Percentiles rank a stretch among this genome's conserved stretches.
Conservation (phyloP, 2,797 vertebrate genomes). For the Aplochiton taeniatus region DNA sequence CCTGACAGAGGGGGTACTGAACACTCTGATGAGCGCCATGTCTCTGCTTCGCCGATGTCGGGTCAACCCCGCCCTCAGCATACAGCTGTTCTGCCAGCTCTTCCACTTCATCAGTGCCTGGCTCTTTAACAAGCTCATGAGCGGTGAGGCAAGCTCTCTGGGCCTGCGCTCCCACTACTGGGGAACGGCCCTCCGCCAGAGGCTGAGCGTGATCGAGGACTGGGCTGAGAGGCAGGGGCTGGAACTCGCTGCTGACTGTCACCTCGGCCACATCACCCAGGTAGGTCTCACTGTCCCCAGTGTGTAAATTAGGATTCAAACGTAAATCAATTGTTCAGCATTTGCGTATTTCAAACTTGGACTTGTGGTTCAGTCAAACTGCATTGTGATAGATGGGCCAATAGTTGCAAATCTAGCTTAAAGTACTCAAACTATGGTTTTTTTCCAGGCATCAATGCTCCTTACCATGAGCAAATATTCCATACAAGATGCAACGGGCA, state of each 20-base stretch:
- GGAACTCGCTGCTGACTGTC: conserved; percentile 92
- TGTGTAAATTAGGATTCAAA: too few species aligned
- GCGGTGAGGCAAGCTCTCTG: conserved; percentile 69
- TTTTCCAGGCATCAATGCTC: conserved; percentile 85
- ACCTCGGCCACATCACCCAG: conserved; percentile 90
- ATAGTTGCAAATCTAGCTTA: conserved; percentile 9
- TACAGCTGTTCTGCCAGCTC: conserved; percentile 96
- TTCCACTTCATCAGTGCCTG: conserved; percentile 95
- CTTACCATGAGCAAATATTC: conserved; percentile 93
- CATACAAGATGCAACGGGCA: conserved; percentile 79
- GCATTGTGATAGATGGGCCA: too few species aligned
- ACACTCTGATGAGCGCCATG: conserved; percentile 89
- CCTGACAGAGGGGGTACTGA: conserved; percentile 85
- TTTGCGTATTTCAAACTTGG: neutral
- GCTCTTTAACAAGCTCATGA: conserved; percentile 91
- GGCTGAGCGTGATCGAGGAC: conserved; percentile 85
- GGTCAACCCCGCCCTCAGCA: conserved; percentile 90
- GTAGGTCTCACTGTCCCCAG: conserved; percentile 58
- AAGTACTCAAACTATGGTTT: conserved; percentile 34
- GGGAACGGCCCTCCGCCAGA: conserved; percentile 88
- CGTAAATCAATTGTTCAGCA: too few species aligned
- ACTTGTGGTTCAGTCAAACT: too few species aligned
- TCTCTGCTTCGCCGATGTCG: conserved; percentile 86
- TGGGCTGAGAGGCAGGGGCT: conserved; percentile 97
- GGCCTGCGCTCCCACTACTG: conserved; percentile 89